These are phyloP conservation scores for Nanorana parkeri DNA, from an alignment of 2,113 vertebrate species.

Conservation along the genomic window DNA sequence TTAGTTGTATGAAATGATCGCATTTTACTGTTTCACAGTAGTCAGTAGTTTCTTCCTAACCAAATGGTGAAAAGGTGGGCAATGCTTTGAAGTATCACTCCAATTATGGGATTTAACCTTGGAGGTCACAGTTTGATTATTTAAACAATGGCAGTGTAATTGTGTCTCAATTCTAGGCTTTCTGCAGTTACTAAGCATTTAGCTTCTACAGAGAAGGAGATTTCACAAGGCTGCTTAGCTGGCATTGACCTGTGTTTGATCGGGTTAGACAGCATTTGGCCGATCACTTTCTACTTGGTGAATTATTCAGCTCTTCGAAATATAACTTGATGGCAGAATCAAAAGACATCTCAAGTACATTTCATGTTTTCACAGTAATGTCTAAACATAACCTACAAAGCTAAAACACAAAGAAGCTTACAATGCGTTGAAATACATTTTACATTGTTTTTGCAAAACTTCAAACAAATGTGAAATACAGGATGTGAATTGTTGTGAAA, in stretches of 20 bases:
- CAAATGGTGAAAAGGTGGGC: constrained; percentile 86
- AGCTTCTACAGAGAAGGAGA: constrained; percentile 79
- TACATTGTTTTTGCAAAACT: constrained; percentile 50
- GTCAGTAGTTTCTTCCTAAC: constrained; percentile 79
- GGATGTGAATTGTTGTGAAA: constrained; percentile 68
- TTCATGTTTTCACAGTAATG: constrained; percentile 65
- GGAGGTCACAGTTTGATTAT: constrained; percentile 97
- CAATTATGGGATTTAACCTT: constrained; percentile 98
- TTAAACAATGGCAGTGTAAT: constrained; percentile 96
- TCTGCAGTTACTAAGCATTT: constrained; percentile 83
- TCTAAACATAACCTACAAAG: constrained; percentile 46
- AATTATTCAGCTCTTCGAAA: constrained; percentile 76
- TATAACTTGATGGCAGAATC: constrained; percentile 70
- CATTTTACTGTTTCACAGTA: constrained; percentile 28
- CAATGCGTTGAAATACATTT: constrained; percentile 58
- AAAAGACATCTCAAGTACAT: constrained; percentile 66
- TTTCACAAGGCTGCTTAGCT: constrained; percentile 80
- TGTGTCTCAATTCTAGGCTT: constrained; percentile 87
- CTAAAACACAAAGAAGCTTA: constrained; percentile 45
- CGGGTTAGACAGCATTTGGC: constrained; percentile 80
- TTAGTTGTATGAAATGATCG: not conserved
- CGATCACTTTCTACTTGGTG: constrained; percentile 75
- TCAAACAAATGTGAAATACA: constrained; percentile 53
- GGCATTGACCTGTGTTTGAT: constrained; percentile 88
- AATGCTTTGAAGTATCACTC: constrained; percentile 98